Evolutionary conservation across 2,797 vertebrate species (phyloP).

Genomic region (Sebastes nivosus): DNA sequence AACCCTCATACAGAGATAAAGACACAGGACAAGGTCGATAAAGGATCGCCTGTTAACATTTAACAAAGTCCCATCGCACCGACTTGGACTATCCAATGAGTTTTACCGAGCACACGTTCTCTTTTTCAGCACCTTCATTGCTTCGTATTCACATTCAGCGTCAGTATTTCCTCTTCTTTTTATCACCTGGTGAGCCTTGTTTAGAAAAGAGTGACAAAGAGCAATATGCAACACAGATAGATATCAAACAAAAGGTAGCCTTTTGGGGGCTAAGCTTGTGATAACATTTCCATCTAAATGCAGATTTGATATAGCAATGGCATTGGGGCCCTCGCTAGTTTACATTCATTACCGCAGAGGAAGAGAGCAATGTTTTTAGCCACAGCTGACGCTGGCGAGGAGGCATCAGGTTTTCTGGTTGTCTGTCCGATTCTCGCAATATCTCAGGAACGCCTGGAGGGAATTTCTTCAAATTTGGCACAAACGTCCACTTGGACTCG

Average conservation of each 20-base stretch:
- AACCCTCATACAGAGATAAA: neutral
- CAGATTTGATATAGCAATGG: constrained; percentile 76
- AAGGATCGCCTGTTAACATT: constrained; percentile 38
- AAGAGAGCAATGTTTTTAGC: constrained; percentile 40
- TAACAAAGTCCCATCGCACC: neutral
- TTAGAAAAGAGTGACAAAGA: constrained; percentile 35
- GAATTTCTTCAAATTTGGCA: too few relatives aligned
- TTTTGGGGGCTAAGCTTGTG: constrained; percentile 67
- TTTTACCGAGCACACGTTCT: neutral
- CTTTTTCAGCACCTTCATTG: neutral
- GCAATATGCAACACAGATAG: constrained; percentile 57
- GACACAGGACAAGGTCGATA: constrained; percentile 20
- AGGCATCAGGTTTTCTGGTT: neutral
- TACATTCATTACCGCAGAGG: constrained; percentile 73
- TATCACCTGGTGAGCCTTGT: constrained; percentile 43
- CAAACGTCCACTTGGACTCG: too few relatives aligned
- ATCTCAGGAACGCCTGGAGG: neutral
- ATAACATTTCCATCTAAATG: constrained; percentile 85
- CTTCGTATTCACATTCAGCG: constrained; percentile 9
- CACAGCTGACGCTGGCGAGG: neutral
- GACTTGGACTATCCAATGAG: neutral
- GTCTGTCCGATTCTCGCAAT: neutral
- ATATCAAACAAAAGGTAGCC: constrained; percentile 73
- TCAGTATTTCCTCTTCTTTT: constrained; percentile 16
- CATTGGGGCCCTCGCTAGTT: constrained; percentile 42